Percentiles rank a stretch among this genome's conserved stretches.
Evolutionary conservation across 2,888 invertebrate genomes (phyloP).

Genomic region (Ditylenchus weischeri): DNA sequence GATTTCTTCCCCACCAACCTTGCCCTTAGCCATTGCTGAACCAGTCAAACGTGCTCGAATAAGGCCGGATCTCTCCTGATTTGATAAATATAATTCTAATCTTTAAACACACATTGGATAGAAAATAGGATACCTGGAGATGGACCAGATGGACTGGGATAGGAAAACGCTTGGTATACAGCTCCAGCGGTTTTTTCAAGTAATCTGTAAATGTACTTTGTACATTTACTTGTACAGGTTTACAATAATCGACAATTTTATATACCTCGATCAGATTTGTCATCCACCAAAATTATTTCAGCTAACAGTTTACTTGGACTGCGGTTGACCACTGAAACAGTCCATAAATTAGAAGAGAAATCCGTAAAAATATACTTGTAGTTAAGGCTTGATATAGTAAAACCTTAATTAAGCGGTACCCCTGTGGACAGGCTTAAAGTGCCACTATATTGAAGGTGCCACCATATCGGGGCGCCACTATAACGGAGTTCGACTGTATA

Average conservation of each 20-base stretch:
- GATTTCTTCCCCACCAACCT: slow-evolving; percentile 17
- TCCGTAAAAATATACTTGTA: too few species aligned
- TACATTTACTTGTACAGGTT: too few species aligned
- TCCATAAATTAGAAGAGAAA: too few species aligned
- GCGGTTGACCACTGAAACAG: slow-evolving; percentile 47
- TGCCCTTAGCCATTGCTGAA: slow-evolving; percentile 81
- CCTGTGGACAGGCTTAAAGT: too few species aligned
- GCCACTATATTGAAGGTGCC: too few species aligned
- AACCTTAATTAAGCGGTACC: too few species aligned
- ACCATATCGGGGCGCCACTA: too few species aligned
- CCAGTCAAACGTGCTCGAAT: slow-evolving; percentile 91
- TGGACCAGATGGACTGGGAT: slow-evolving; percentile 65
- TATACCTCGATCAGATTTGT: slow-evolving; percentile 44
- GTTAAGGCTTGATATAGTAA: too few species aligned
- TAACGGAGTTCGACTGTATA: too few species aligned
- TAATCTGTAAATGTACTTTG: slow-evolving; percentile 42
- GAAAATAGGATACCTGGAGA: neutral
- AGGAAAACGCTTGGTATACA: slow-evolving; percentile 51
- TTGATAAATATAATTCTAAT: slow-evolving; percentile 62
- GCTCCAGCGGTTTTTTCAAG: slow-evolving; percentile 51
- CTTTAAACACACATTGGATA: neutral
- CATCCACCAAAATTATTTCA: slow-evolving; percentile 57
- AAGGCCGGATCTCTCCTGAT: slow-evolving; percentile 79
- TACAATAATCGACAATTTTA: too few species aligned
- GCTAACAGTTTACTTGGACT: slow-evolving; percentile 41